These are phyloP conservation scores for Diplazon laetatorius DNA, from an alignment of 2,888 invertebrate genomes.

Conservation along the genomic window DNA sequence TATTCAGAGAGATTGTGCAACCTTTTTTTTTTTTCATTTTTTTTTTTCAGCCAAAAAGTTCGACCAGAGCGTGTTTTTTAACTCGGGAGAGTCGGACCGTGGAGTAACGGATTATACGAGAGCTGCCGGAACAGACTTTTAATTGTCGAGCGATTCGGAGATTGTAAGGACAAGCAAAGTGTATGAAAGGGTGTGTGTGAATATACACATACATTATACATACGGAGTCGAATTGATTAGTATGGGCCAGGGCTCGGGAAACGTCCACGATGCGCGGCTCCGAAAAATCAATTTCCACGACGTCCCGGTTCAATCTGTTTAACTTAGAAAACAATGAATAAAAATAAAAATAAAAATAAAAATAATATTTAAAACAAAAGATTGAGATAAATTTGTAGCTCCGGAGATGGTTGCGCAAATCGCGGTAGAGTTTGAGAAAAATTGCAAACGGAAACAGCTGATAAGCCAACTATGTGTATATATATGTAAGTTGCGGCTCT, in stretches of 20 bases:
- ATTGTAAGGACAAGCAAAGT: conserved; percentile 39
- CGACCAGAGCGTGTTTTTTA: conserved; percentile 40
- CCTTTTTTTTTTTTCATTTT: not conserved
- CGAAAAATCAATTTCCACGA: conserved; percentile 59
- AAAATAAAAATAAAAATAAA: no score
- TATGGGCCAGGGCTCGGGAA: conserved; percentile 50
- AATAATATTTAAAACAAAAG: no score
- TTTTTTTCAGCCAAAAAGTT: conserved; percentile 51
- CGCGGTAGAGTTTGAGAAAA: not conserved
- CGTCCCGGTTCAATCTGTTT: no score
- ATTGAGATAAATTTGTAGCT: not conserved
- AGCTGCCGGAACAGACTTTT: conserved; percentile 75
- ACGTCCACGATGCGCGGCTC: conserved; percentile 59
- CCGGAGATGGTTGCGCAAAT: not conserved
- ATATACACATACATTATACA: no score
- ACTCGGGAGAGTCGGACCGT: conserved; percentile 34
- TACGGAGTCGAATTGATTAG: no score
- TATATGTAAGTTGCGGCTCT: not conserved
- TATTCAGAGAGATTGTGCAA: no score
- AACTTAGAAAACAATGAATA: no score
- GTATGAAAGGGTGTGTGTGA: not conserved
- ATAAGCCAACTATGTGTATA: conserved; percentile 8
- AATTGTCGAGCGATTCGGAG: conserved; percentile 74
- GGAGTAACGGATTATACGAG: conserved; percentile 37
- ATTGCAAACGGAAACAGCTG: conserved; percentile 45